Evolutionary conservation across 2,797 vertebrate genomes (phyloP), one percentile per base, ranked within the genome.

Genomic region (Danio aesculapii): DNA sequence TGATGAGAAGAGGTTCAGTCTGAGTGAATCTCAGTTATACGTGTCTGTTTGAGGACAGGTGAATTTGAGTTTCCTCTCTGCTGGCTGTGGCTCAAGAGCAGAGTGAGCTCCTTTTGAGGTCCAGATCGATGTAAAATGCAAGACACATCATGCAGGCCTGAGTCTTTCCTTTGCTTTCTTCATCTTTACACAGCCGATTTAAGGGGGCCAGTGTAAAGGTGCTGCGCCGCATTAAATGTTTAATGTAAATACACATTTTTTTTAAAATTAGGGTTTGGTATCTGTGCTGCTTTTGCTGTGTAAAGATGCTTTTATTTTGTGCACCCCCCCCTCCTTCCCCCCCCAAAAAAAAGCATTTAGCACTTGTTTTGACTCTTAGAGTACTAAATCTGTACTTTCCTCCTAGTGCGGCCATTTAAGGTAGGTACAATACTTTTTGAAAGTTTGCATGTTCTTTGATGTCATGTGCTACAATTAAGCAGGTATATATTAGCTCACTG

Each of bases 81-180:
- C 16, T 44, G 4, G 39, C 2, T 46, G 21, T 6, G 55, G 14
- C n/a, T 79, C 3, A 61, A 46, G 66, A 75, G 74, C 30, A 50
- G 71, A 63, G 58, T 44, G 43, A 79, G 55, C 52, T 41, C 39
- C 30, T 59, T 39, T 81, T 76, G 16, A 30, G 61, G 66, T 75
- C 55, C 30, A 47, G 55, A 64, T 63, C 14, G 75, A 52, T 77
- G 67, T 72, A 44, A 44, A 75, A 78, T 63, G 21, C 67, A 59
- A 72, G 53, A 30, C 63, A 84, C 57, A 64, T 44, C 47, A 46
- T 73, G 68, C 68, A 80, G 73, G 79, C 58, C 52, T 73, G 21
- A 46, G 63, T 10, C 43, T 43, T 59, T 39, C 13, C 30, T 79
- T 16, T 44, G 30, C 30, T n/a, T 63, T 43, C 3, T 43, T 62